Evolutionary conservation across 2,113 vertebrate species (phyloP), one percentile per base, ranked within the genome.

Genomic region (Sarotherodon lohbergeri): DNA sequence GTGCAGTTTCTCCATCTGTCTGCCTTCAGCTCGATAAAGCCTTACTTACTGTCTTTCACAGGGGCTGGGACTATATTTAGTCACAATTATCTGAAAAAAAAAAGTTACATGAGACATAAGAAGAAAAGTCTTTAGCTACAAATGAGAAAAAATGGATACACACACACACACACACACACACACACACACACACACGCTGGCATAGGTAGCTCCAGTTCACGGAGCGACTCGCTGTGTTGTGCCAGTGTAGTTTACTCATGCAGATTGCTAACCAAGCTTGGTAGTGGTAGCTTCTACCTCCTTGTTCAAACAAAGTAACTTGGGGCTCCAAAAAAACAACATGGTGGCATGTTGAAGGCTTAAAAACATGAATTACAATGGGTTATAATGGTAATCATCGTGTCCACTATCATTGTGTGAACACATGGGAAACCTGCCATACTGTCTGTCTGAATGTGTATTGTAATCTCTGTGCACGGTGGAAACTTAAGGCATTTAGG

Each of bases 1-100:
- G 52, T 79, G 79, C 57, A 11, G 14, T 73, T 81, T 52, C 84
- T 84, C 85, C 85, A 87, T 92, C 91, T 88, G 52, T 66, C 84
- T 52, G 7, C 57, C 56, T 46, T 39, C 27, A 63, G 80, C 52
- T 6, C 10, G 7, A 85, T n/a, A 46, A 81, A 82, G 29, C 4
- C 36, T 81, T 17, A 59, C 81, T 43, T 78, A 9, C 39, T 4
- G 36, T 1, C 39, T 16, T 41, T 39, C 29, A 43, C 13, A 73
- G 14, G 29, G 9, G 5, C 52, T 14, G 13, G 14, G 13, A 17
- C 22, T 46, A 73, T 17, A 10, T 43, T 73, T 46, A 27, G 22
- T 27, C 39, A 41, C 36, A 22, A 68, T 17, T 46, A 27, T 73
- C 68, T 27, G 3, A 34, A 34, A 19, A 34, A 34, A 9, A 14